These are phyloP conservation scores for Pseudomyrmex gracilis DNA, from an alignment of 1,140 invertebrate genomes.

Conservation along the genomic window DNA sequence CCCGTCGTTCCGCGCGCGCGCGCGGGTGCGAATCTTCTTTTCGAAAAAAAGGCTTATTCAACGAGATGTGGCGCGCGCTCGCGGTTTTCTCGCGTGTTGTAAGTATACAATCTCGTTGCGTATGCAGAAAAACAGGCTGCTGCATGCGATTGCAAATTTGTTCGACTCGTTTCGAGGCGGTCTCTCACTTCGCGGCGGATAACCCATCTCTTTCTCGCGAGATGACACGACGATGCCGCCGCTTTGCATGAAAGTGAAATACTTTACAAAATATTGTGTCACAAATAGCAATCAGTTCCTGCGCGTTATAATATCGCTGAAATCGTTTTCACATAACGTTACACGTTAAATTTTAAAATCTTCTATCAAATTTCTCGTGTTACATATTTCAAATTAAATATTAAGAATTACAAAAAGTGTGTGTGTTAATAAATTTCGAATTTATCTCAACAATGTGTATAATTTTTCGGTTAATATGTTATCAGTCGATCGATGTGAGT, in stretches of 20 bases:
- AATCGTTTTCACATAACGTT: neutral
- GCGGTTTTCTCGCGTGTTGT: neutral
- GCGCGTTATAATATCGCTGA: neutral
- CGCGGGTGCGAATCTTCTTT: constrained; percentile 28
- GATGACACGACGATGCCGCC: constrained; percentile 47
- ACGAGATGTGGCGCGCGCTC: neutral
- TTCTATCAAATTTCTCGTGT: neutral
- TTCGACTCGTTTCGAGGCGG: constrained; percentile 32
- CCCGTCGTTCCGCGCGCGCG: constrained; percentile 8
- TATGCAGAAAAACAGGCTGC: neutral
- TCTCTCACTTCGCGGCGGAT: neutral
- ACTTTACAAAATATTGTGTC: constrained; percentile 18
- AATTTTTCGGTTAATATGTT: constrained; percentile 1
- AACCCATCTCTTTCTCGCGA: constrained; percentile 20
- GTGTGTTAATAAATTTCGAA: neutral
- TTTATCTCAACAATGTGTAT: neutral
- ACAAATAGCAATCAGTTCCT: constrained; percentile 28
- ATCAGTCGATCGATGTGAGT: constrained; percentile 17
- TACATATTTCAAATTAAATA: neutral
- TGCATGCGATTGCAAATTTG: constrained; percentile 45
- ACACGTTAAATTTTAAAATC: too few relatives aligned
- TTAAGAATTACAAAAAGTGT: neutral
- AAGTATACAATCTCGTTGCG: constrained; percentile 1
- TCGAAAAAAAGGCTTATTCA: neutral
- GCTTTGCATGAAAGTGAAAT: constrained; percentile 42